Percentiles rank a stretch among this genome's conserved stretches.
phyloP scores from a whole-genome alignment of 2,888 invertebrate species.

The Aromia moschata region DNA sequence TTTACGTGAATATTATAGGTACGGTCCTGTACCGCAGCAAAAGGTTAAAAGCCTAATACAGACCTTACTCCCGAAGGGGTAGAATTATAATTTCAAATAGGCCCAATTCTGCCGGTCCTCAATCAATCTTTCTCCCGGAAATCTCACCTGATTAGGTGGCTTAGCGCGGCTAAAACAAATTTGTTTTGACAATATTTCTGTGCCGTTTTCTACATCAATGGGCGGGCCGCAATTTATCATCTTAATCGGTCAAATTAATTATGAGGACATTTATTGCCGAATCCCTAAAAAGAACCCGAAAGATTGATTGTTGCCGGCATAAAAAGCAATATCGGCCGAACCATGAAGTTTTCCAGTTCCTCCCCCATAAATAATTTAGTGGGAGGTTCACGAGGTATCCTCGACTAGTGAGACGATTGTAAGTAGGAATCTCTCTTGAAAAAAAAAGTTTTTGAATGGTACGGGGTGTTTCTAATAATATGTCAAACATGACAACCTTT shows the following conservation, averaged over 20 bases:
- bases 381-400: too few relatives aligned
- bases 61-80: constrained; percentile 1
- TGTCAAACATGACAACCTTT: too few relatives aligned
- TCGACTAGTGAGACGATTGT: too few relatives aligned
- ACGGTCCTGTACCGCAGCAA: too few relatives aligned
- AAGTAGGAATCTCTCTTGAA: too few relatives aligned
- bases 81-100: constrained; percentile 23
- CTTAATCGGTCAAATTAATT: constrained; percentile 24
- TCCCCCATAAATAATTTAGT: background rate
- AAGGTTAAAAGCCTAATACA: too few relatives aligned
- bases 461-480: too few relatives aligned
- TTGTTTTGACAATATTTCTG: constrained; percentile 26
- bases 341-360: background rate
- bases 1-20: too few relatives aligned
- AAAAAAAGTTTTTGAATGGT: too few relatives aligned
- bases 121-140: constrained; percentile 21
- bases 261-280: constrained; percentile 17
- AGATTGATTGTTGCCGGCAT: constrained; percentile 18
- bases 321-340: background rate
- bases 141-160: constrained; percentile 22
- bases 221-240: constrained; percentile 19
- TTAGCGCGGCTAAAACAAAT: constrained; percentile 18
- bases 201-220: constrained; percentile 24
- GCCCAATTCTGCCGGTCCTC: constrained; percentile 1
- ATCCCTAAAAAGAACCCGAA: background rate